Evolutionary conservation across 2,113 vertebrate genomes (phyloP).

Genomic region (Mohoua ochrocephala): DNA sequence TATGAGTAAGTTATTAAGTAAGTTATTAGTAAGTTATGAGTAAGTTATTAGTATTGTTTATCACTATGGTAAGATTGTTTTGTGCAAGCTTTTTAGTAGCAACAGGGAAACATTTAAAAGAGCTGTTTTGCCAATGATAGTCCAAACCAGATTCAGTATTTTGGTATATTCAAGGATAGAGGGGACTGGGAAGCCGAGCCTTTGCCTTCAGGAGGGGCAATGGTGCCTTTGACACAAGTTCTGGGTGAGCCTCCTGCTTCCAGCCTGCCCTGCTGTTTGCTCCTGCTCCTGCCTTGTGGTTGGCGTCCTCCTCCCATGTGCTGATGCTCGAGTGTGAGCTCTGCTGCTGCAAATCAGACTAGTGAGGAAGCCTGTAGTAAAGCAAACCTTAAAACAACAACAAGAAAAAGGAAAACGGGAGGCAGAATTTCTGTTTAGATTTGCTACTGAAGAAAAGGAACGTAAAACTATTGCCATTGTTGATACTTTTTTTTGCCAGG

Average conservation of each 20-base stretch:
- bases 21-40: background rate
- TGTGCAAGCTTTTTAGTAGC: background rate
- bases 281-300: background rate
- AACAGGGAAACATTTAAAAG: background rate
- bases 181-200: background rate
- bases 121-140: background rate
- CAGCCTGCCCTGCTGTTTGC: background rate
- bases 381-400: background rate
- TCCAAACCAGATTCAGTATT: background rate
- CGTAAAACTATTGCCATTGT: background rate
- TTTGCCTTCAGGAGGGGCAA: background rate
- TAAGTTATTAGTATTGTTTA: background rate
- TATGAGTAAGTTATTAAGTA: too few species aligned
- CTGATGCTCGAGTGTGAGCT: background rate
- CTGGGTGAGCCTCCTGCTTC: background rate
- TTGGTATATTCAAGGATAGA: background rate
- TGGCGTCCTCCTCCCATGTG: rapidly evolving
- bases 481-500: background rate
- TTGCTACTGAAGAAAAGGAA: background rate
- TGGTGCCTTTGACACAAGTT: background rate
- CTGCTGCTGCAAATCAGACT: background rate
- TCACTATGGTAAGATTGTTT: background rate
- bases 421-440: background rate
- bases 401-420: background rate
- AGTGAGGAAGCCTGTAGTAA: background rate